Conservation (phyloP, 2,888 invertebrate species). For the Esperia sulphurella region DNA sequence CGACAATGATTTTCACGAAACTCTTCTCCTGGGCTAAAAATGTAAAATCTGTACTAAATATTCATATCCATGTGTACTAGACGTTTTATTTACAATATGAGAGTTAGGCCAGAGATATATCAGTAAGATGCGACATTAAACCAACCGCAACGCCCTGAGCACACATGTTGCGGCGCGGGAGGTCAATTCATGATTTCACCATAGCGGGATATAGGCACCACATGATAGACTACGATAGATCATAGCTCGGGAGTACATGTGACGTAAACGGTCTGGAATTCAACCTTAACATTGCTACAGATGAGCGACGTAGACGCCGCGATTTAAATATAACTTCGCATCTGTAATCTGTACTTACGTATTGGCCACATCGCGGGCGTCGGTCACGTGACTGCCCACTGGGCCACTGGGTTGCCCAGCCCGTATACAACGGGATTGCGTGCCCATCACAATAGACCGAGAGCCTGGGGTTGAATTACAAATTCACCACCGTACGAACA, state of each 20-base stretch:
- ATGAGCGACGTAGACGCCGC: conserved; percentile 52
- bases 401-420: conserved; percentile 43
- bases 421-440: conserved; percentile 32
- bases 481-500: no score
- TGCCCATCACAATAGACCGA: conserved; percentile 12
- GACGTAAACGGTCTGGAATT: conserved; percentile 68
- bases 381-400: conserved; percentile 22
- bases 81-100: no score
- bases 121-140: no score
- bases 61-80: no score
- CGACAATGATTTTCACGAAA: no score
- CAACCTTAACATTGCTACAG: conserved; percentile 74
- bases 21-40: no score
- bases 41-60: no score
- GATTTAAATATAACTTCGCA: conserved; percentile 70
- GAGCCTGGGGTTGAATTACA: no score
- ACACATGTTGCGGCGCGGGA: not conserved
- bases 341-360: conserved; percentile 23
- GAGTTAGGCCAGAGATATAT: no score
- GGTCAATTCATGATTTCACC: not conserved
- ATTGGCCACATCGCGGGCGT: conserved; percentile 12
- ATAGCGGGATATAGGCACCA: not conserved
- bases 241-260: conserved; percentile 33
- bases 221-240: conserved; percentile 1
- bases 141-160: no score